Base-by-base conservation (phyloP, 2,797 vertebrate species). In the Ptychadena robeensis region DNA sequence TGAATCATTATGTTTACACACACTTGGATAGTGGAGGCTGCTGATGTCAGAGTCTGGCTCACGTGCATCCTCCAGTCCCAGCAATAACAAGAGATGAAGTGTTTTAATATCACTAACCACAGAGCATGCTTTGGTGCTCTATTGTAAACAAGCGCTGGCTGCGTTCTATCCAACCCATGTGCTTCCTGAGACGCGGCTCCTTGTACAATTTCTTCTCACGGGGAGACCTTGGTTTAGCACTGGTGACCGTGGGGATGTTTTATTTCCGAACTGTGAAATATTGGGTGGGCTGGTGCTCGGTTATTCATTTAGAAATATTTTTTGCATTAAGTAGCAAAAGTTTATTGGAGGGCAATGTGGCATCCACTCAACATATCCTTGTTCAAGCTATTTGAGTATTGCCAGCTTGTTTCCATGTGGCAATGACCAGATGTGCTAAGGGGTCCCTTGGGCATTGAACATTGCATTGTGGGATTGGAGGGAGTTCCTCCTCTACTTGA, bases 1-100 rank as follows among this genome's bases (percentile, higher is more conserved):
- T 80, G 82, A 80, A 69, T 85, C 77, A 85, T 85, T 9, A 27
- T 84, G 65, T 85, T 85, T 85, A 80, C 72, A 80, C 82, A 69
- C 82, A 48, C 48, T 18, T 2, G 77, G 35, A 61, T 64, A 0
- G 53, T 25, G 18, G 64, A 64, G 48, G 68, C 63, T 61, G 76
- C 64, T 84, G 76, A 84, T 74, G 77, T 85, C 77, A 85, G 65
- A n/a, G 37, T 10, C 65, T 64, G 53, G 53, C 57, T 73, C 69
- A 65, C 22, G 79, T 81, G 79, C 68, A 5, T 59, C 34, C 64
- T 84, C 48, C 70, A 28, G 32, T 53, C 63, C 40, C 66, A 28
- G 32, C 64, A 48, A 74, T 64, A 75, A 38, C 35, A 38, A 28
- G 35, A 44, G 75, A 79, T 68, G 34, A 64, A 73, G 44, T 59